Percentiles rank a stretch among this genome's conserved stretches.
phyloP scores from a whole-genome alignment of 2,113 vertebrate genomes.

The Halichoeres trimaculatus region DNA sequence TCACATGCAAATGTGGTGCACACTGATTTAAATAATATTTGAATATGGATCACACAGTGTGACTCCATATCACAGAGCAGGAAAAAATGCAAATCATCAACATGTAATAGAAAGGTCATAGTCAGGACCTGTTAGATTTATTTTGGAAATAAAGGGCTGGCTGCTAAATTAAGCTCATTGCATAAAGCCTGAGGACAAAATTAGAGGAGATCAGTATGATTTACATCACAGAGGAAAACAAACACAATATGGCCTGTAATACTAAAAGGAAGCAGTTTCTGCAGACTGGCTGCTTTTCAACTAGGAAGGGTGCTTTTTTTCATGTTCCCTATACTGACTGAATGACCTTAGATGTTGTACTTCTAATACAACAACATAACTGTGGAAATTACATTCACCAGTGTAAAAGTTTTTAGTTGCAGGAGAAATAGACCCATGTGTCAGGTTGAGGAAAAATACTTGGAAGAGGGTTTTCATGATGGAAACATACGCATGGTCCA shows the following conservation, averaged over 20 bases:
- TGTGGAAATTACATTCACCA: background rate
- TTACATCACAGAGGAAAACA: slow-evolving; percentile 65
- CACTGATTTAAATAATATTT: slow-evolving; percentile 84
- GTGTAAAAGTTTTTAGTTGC: background rate
- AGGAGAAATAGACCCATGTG: background rate
- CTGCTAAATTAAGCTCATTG: slow-evolving; percentile 69
- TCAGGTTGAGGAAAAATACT: slow-evolving; percentile 10
- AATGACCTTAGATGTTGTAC: no score
- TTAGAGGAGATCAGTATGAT: slow-evolving; percentile 58
- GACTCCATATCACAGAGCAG: slow-evolving; percentile 72
- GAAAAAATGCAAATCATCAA: slow-evolving; percentile 77
- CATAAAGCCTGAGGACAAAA: slow-evolving; percentile 57
- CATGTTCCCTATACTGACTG: no score
- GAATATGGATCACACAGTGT: slow-evolving; percentile 84
- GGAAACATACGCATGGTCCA: slow-evolving; percentile 28
- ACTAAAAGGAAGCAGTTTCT: slow-evolving; percentile 27
- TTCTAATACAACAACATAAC: background rate
- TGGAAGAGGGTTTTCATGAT: slow-evolving; percentile 30
- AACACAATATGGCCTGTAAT: slow-evolving; percentile 39
- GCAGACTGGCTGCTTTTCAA: background rate
- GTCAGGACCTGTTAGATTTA: slow-evolving; percentile 68
- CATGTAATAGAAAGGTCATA: slow-evolving; percentile 80
- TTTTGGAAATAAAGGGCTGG: slow-evolving; percentile 70
- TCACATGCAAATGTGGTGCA: slow-evolving; percentile 81
- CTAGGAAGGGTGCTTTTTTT: no score